These are phyloP conservation scores for Psix sp. DNA, from an alignment of 1,140 invertebrate species.

Conservation along the genomic window DNA sequence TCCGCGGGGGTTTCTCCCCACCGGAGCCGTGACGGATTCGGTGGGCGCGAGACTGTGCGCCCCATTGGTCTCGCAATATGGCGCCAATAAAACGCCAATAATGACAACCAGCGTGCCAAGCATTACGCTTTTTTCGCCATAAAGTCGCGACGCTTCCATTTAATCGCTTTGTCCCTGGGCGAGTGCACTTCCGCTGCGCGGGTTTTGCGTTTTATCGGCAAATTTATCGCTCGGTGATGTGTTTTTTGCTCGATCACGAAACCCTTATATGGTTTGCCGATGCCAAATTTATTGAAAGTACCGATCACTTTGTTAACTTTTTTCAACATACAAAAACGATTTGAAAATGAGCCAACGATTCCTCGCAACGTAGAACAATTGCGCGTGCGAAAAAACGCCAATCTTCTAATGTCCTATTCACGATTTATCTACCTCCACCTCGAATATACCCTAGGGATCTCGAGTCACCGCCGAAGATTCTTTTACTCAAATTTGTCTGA, in stretches of 20 bases:
- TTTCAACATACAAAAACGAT: no score
- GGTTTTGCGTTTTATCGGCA: conserved; percentile 14
- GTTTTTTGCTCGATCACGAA: conserved; percentile 2
- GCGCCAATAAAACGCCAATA: conserved; percentile 21
- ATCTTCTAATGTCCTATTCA: no score
- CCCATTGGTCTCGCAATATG: no score
- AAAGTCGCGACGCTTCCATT: conserved; percentile 46
- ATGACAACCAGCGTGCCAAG: no score
- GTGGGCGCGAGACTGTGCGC: conserved; percentile 13
- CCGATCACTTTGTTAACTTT: conserved; percentile 2
- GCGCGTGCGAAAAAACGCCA: neutral
- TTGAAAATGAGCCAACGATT: no score
- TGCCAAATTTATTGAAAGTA: conserved; percentile 38
- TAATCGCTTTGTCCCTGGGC: conserved; percentile 11
- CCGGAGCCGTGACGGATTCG: conserved; percentile 13
- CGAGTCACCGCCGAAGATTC: no score
- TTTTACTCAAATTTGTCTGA: neutral
- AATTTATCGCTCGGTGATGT: conserved; percentile 21
- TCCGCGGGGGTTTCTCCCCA: conserved; percentile 46
- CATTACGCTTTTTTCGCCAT: conserved; percentile 21
- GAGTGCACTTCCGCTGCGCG: conserved; percentile 6
- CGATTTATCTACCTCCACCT: no score
- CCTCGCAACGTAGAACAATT: neutral
- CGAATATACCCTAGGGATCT: no score
- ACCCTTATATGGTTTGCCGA: conserved; percentile 12